These are phyloP conservation scores for Megathymus violae DNA, from an alignment of 1,140 invertebrate genomes.

Conservation along the genomic window DNA sequence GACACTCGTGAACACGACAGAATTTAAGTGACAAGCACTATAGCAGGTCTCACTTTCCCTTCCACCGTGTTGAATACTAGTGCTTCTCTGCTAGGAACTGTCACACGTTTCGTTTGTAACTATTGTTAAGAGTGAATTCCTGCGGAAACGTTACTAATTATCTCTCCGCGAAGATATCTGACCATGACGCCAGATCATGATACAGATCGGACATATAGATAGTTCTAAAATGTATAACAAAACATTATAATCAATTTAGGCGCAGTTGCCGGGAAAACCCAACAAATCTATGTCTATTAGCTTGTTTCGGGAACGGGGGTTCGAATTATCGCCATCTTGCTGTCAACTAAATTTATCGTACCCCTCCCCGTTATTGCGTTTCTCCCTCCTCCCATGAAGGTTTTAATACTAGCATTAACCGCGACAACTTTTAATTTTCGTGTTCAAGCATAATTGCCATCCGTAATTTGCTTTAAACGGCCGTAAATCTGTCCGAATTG, in stretches of 20 bases:
- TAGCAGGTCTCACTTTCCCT: no score
- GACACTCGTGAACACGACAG: no score
- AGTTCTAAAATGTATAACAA: neutral
- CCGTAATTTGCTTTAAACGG: constrained; percentile 60
- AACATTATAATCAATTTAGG: constrained; percentile 32
- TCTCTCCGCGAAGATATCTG: no score
- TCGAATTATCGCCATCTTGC: constrained; percentile 31
- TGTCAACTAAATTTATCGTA: constrained; percentile 30
- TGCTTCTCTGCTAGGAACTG: no score
- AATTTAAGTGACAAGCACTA: no score
- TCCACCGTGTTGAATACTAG: no score
- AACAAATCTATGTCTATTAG: constrained; percentile 30
- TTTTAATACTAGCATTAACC: constrained; percentile 36
- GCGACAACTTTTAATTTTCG: constrained; percentile 71
- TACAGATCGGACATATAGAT: no score
- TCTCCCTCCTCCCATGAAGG: constrained; percentile 7
- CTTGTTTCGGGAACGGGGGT: constrained; percentile 17
- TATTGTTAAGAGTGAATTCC: no score
- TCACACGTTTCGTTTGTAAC: no score
- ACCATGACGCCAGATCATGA: no score
- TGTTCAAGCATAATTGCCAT: constrained; percentile 74
- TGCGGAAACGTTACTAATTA: no score
- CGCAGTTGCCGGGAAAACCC: constrained; percentile 17
- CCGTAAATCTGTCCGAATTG: constrained; percentile 69
- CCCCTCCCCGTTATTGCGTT: constrained; percentile 17